Percentiles rank a stretch among this genome's conserved stretches.
phyloP scores from a whole-genome alignment of 2,888 invertebrate genomes.

The Ophioninae sp. region DNA sequence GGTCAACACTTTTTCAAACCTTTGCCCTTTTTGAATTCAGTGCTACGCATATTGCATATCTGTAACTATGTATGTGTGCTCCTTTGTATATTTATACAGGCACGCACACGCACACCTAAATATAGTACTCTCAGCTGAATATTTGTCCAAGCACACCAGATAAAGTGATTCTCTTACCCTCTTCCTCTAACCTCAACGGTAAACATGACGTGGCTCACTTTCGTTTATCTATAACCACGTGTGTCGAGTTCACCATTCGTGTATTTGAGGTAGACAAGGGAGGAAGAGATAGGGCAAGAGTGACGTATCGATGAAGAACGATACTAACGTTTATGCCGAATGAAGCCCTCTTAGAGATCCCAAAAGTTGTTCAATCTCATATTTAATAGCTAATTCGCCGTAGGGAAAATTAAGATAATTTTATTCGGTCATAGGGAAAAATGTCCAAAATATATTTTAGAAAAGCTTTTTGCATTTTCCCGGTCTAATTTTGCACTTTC shows the following conservation, averaged over 20 bases:
- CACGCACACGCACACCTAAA: neutral
- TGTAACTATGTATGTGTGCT: neutral
- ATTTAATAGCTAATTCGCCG: too few species aligned
- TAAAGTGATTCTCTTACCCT: slow-evolving; percentile 32
- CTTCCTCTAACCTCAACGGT: slow-evolving; percentile 4
- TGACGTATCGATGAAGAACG: neutral
- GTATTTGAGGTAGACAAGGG: slow-evolving; percentile 5
- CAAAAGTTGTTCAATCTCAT: too few species aligned
- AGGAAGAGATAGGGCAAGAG: neutral
- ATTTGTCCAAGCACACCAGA: slow-evolving; percentile 40
- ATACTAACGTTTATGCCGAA: neutral
- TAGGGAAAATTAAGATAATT: too few species aligned
- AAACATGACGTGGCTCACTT: slow-evolving; percentile 26
- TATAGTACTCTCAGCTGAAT: slow-evolving; percentile 16
- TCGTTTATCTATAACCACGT: slow-evolving; percentile 24
- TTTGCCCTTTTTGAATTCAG: slow-evolving; percentile 21
- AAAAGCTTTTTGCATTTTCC: too few species aligned
- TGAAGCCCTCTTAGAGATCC: too few species aligned
- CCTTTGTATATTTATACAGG: slow-evolving; percentile 35
- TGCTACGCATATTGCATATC: neutral
- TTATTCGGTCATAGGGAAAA: too few species aligned
- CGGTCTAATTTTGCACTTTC: too few species aligned
- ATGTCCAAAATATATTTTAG: too few species aligned
- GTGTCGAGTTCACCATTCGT: slow-evolving; percentile 16
- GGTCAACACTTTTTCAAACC: slow-evolving; percentile 26